These are phyloP conservation scores for Pseudomyrmex gracilis DNA, from an alignment of 1,140 invertebrate genomes.

Conservation along the genomic window DNA sequence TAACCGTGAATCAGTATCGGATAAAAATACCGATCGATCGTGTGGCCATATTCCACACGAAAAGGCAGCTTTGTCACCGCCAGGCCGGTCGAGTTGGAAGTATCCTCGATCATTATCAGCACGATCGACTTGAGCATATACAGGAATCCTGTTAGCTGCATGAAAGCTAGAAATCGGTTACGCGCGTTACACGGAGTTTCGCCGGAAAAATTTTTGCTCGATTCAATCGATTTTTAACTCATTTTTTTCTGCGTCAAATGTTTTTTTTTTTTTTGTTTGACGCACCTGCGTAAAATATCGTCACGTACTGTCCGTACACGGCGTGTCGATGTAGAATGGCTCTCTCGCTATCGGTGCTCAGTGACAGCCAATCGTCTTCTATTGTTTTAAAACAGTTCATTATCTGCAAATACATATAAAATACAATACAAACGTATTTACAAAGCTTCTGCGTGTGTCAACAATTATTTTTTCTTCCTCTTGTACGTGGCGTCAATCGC, in stretches of 20 bases:
- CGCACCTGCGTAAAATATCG: constrained; percentile 42
- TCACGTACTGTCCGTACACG: constrained; percentile 22
- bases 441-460: too few relatives aligned
- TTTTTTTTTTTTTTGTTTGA: neutral
- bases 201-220: neutral
- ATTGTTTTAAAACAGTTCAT: constrained; percentile 27
- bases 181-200: neutral
- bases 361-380: constrained; percentile 39
- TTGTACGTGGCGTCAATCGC: neutral
- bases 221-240: neutral
- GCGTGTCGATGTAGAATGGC: constrained; percentile 20
- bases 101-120: constrained; percentile 45
- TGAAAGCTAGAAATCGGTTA: constrained; percentile 19
- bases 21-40: constrained; percentile 33
- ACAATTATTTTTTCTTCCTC: too few relatives aligned
- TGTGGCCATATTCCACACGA: constrained; percentile 38
- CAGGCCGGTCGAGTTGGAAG: constrained; percentile 21
- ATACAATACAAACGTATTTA: too few relatives aligned
- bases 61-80: constrained; percentile 41
- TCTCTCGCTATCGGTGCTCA: constrained; percentile 21
- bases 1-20: constrained; percentile 31
- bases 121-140: constrained; percentile 48
- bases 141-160: constrained; percentile 35
- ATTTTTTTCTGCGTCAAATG: neutral
- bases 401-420: constrained; percentile 10